Base-by-base conservation (phyloP, 2,888 invertebrate species). In the Brenthis daphne region DNA sequence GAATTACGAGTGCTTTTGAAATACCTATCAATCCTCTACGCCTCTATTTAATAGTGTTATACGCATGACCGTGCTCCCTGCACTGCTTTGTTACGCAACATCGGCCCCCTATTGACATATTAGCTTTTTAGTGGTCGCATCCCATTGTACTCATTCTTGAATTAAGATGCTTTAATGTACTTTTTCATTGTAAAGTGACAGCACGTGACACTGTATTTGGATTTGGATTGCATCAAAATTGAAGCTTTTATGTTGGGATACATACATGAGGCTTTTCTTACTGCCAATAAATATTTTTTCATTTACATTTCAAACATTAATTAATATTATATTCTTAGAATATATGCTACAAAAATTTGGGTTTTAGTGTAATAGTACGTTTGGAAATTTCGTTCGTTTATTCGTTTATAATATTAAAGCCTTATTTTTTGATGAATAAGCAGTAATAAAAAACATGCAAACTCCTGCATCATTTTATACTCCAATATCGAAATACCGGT, bases 31-130 rank as follows among this genome's bases (percentile, higher is more conserved):
- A 88, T 90, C 90, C 81, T 88, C 83, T 82, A 88, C 83, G 86
- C 87, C 82, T 77, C 79, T 76, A 83, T 70, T 71, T 69, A 66
- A 68, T 68, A 64, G 33, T 77, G 78, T 79, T 89, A 89, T 80
- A 87, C 87, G 87, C 87, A 80, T 88, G 87, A 86, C 85, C 83
- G 80, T 83, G 80, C 79, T 68, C 77, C 74, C 74, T 82, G 77
- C 85, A 87, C 81, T 69, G 72, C 71, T 87, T 90, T 90, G 90
- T 92, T 90, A 85, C 77, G 79, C 86, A 89, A 90, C 82, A 83
- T 78, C 78, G 75, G 80, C 80, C 84, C 82, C 80, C 83, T 78
- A 87, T 87, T 88, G 90, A 88, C 87, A 86, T 86, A 87, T 87
- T 86, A 87, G 85, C 84, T 85, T 87, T 85, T 87, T 86, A 88